Evolutionary conservation across 2,113 vertebrate genomes (phyloP), one percentile per base, ranked within the genome.

Genomic region (Carollia perspicillata): DNA sequence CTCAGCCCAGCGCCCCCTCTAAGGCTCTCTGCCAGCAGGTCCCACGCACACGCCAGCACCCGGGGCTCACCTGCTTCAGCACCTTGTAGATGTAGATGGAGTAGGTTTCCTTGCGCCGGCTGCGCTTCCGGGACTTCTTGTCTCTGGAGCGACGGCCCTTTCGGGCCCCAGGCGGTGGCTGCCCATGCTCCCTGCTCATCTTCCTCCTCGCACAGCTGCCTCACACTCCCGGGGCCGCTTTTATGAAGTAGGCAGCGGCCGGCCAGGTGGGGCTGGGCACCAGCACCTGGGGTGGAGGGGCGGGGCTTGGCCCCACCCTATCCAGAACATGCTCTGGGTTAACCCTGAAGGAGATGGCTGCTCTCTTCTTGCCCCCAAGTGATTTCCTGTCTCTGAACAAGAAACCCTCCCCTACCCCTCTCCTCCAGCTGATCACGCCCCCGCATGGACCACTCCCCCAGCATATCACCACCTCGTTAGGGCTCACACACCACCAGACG

Each of bases 61-160:
- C 17, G 17, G 4, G 7, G 6, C 97, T 97, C 40, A 96, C 97
- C 95, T 98, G 97, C 89, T 98, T 98, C 66, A 98, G 95, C 33
- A 98, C 97, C 84, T 97, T 98, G 78, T 96, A 98, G 92, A 98
- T 96, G 2, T 89, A 97, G 53, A 96, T 6, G 0, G 98, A 97
- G 40, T 96, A 98, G 1, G 42, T 89, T 37, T 98, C 98, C 68
- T 95, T 97, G 10, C 89, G 91, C 55, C 84, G 93, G 0, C 13
- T 74, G 1, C 90, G 96, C 81, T 20, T 97, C 53, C 83, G 97
- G 1, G 94, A 2, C 30, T 79, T 96, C 42, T 11, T 96, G 0
- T 78, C 80, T 12, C 69, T 83, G 0, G 91, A 17, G 53, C 33
- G 6, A 42, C 0, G 7, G 6, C 53, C 40, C 51, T 0, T 8